Base-by-base conservation (phyloP, 2,113 vertebrate genomes). In the Scophthalmus maximus region DNA sequence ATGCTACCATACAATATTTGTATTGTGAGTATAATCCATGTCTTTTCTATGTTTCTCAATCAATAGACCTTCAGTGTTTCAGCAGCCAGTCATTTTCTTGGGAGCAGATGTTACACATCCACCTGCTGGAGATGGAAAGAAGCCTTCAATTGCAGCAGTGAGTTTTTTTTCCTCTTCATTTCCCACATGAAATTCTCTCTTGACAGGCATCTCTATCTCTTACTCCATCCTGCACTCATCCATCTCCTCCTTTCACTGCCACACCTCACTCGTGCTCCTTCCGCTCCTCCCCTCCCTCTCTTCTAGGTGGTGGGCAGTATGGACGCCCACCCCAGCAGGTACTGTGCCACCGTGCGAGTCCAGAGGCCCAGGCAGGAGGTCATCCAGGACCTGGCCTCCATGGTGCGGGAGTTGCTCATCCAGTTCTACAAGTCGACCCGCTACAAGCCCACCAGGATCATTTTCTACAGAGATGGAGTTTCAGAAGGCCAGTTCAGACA, bases 391-490 rank as follows among this genome's bases (percentile, higher is more conserved):
- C 87, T 99, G 66, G 96, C 97, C 81, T 98, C 97, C 67, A 99
- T 99, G 98, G 98, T 99, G 87, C 95, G 98, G 40, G 98, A 99
- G 86, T 91, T 99, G 59, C 96, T 99, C 73, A 99, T 99, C 87
- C 98, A 99, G 82, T 99, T 99, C 93, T 99, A 99, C 95, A 99
- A 99, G 83, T 99, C 98, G 7, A 99, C 98, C 2, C 96, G 98
- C 47, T 99, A 98, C 94, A 99, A 99, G 83, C 98, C 98, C 88
- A 99, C 98, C 2, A 90, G 98, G 2, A 99, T 99, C 89, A 99
- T 99, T 93, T 99, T 98, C 93, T 99, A 99, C 90, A 87, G 94
- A 81, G 94, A 95, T 47, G 94, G 94, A 4, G 97, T 99, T 78
- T 99, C 98, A 67, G 98, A 99, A 86, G 98, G 97, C 75, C 98